These are phyloP conservation scores for Scomber japonicus DNA, from an alignment of 2,113 vertebrate genomes.

Conservation along the genomic window DNA sequence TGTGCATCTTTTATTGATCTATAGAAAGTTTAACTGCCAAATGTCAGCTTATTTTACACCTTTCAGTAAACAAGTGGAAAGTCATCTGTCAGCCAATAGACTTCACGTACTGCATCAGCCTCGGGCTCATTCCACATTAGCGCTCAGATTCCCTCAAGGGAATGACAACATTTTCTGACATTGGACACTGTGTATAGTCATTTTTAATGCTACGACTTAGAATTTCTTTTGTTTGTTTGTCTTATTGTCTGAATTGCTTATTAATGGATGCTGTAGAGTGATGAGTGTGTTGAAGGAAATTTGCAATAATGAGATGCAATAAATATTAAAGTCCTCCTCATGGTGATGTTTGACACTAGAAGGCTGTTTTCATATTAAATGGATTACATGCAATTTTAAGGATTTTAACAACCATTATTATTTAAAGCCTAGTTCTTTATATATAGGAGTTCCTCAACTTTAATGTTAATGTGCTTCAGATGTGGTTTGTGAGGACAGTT, in stretches of 20 bases:
- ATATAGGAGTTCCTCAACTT: no score
- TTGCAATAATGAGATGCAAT: slow-evolving; percentile 63
- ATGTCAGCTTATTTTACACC: neutral
- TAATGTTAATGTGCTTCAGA: no score
- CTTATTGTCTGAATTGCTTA: slow-evolving; percentile 2
- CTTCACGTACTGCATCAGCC: neutral
- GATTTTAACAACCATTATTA: no score
- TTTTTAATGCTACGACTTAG: neutral
- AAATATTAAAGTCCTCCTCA: slow-evolving; percentile 47
- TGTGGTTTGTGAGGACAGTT: no score
- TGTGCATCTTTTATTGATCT: neutral
- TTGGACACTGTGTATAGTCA: slow-evolving; percentile 1
- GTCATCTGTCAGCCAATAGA: neutral
- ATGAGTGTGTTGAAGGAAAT: slow-evolving; percentile 5
- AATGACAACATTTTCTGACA: neutral
- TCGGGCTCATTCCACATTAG: neutral
- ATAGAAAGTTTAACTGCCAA: neutral
- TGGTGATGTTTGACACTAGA: no score
- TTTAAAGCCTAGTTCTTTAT: no score
- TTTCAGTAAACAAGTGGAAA: neutral
- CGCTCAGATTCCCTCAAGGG: neutral
- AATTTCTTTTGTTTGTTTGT: neutral
- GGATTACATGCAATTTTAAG: no score
- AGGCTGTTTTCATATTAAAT: no score
- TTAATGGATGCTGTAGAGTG: slow-evolving; percentile 26